phyloP scores from a whole-genome alignment of 2,888 invertebrate genomes.

The Masnerella sp. region DNA sequence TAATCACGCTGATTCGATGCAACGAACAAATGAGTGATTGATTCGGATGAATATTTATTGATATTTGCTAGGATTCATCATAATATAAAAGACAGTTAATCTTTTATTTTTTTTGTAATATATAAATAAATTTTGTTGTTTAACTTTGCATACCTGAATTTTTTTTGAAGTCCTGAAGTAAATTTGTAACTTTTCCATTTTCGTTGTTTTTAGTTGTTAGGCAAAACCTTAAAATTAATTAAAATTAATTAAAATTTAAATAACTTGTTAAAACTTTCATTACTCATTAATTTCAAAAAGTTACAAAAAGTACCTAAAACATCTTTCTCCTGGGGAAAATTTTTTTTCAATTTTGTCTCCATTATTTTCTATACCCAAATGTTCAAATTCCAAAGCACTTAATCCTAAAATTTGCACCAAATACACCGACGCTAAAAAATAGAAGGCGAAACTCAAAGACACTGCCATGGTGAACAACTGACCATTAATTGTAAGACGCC shows the following conservation, averaged over 20 bases:
- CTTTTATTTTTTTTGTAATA: too few species aligned
- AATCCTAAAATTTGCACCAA: constrained; percentile 33
- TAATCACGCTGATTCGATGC: constrained; percentile 3
- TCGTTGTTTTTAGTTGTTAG: constrained; percentile 13
- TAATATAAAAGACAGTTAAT: too few species aligned
- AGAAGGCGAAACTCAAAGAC: constrained; percentile 25
- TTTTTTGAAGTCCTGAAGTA: constrained; percentile 41
- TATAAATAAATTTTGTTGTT: too few species aligned
- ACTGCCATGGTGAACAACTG: constrained; percentile 58
- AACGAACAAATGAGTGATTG: not conserved
- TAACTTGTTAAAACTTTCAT: too few species aligned
- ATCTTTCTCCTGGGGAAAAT: too few species aligned
- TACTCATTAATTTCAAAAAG: constrained; percentile 1
- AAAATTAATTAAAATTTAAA: constrained; percentile 1
- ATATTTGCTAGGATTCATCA: constrained; percentile 1
- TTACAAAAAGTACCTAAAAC: not conserved
- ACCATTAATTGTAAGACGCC: constrained; percentile 32
- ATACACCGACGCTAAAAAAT: constrained; percentile 25
- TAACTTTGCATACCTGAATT: constrained; percentile 30
- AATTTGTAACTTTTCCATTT: constrained; percentile 33
- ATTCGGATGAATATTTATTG: constrained; percentile 5
- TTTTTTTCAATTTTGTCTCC: not conserved
- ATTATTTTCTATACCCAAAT: not conserved
- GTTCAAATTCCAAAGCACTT: constrained; percentile 1
- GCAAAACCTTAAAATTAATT: constrained; percentile 45